Conservation (phyloP, 1,140 invertebrate species). For the Galendromus occidentalis region DNA sequence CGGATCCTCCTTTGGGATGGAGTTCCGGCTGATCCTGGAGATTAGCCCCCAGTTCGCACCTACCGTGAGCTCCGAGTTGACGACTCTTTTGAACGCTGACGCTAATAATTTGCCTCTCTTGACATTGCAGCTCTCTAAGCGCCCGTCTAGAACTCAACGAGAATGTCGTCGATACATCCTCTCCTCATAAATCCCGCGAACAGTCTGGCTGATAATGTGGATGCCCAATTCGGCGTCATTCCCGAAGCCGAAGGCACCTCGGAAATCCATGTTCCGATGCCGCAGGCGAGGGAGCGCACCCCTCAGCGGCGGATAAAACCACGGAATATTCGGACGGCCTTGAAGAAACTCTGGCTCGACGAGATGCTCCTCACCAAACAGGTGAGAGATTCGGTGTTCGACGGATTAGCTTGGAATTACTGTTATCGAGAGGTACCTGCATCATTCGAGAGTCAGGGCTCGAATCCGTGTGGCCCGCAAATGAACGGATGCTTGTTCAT, state of each 20-base stretch:
- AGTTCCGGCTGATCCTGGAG: too few species aligned
- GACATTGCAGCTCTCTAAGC: not conserved
- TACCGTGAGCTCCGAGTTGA: not conserved
- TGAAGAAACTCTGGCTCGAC: constrained; percentile 5
- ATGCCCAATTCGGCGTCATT: not conserved
- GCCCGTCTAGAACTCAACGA: not conserved
- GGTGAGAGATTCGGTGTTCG: too few species aligned
- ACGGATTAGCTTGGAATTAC: too few species aligned
- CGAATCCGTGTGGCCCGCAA: too few species aligned
- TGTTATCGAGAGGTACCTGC: too few species aligned
- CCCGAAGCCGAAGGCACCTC: not conserved
- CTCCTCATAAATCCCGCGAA: not conserved
- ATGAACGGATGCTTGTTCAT: too few species aligned
- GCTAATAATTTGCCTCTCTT: not conserved
- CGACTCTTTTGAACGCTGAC: not conserved
- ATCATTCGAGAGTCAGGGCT: too few species aligned
- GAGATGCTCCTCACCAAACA: constrained; percentile 7
- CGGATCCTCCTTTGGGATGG: too few species aligned
- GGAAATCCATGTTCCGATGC: not conserved
- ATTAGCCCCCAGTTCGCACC: too few species aligned
- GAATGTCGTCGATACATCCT: not conserved
- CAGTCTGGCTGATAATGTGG: not conserved
- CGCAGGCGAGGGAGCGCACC: not conserved
- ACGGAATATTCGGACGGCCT: not conserved
- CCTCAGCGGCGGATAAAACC: not conserved